Evolutionary conservation across 2,888 invertebrate species (phyloP), one percentile per base, ranked within the genome.

Genomic region (Alsophila aescularia): DNA sequence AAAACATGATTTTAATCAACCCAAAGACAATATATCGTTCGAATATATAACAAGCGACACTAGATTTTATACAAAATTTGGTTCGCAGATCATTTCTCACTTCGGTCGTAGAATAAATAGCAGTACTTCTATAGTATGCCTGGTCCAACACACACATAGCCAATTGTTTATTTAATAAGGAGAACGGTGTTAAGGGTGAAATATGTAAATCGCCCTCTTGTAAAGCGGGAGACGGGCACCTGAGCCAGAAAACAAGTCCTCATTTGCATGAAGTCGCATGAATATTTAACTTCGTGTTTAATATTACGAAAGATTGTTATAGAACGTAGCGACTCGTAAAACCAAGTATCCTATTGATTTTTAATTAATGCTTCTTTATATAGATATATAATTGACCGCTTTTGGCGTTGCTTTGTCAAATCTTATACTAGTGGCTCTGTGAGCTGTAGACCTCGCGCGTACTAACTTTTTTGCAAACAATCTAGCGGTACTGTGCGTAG

Each of bases 181-280:
- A 47, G 34, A 53, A 49, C 43, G 39, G 37, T 49, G 43, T 57
- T 60, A 59, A 62, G 67, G 63, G 65, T 54, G 65, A 51, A 62
- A 67, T 60, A 69, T 62, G 62, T 60, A 64, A 60, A 65, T 66
- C 62, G 66, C 62, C 56, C 40, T 32, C 58, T 57, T 32, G 9
- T n/a, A 37, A 12, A 18, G 15, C 18, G 8, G 51, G 32, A 54
- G 50, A 58, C 56, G 35, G 32, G 44, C 50, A 67, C 67, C 69
- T 67, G 67, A 64, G 61, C 64, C 65, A 60, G 64, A 69, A 67
- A 62, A 68, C 61, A 61, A 66, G 56, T 57, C 64, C 54, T 43
- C 53, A 75, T 77, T 74, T 71, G 66, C 73, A 76, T 73, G 71
- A 67, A 61, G 63, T 65, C 60, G 60, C 67, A 77, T 77, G 72